Evolutionary conservation across 2,888 invertebrate genomes (phyloP).

Genomic region (Cetonia aurata): DNA sequence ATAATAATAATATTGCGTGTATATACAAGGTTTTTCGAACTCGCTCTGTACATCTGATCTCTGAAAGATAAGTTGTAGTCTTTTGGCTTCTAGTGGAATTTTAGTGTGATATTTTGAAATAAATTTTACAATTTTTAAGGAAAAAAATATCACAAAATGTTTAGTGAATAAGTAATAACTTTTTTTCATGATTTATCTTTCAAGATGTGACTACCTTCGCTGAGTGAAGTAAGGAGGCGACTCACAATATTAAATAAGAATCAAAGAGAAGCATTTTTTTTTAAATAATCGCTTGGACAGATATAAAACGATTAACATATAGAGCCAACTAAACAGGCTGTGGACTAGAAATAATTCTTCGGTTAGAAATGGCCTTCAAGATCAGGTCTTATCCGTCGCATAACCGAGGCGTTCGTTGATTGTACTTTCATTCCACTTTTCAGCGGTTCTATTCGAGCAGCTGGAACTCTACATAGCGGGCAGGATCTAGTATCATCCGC

Average conservation of each 20-base stretch:
- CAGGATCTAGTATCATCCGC: conserved; percentile 56
- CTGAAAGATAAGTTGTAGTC: conserved; percentile 22
- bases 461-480: conserved; percentile 59
- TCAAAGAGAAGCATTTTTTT: conserved; percentile 15
- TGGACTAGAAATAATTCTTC: conserved; percentile 33
- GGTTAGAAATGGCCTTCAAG: conserved; percentile 64
- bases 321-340: conserved; percentile 28
- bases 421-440: conserved; percentile 47
- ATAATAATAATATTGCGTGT: conserved; percentile 11
- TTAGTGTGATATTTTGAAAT: neutral
- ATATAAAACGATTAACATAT: conserved; percentile 41
- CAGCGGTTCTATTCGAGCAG: conserved; percentile 15
- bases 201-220: conserved; percentile 6
- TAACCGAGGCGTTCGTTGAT: conserved; percentile 25
- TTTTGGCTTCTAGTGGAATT: neutral
- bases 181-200: conserved; percentile 12
- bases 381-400: conserved; percentile 57
- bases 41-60: conserved; percentile 5
- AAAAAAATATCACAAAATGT: too few species aligned
- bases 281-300: conserved; percentile 23
- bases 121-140: neutral
- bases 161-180: too few species aligned
- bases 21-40: conserved; percentile 16
- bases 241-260: neutral
- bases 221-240: neutral